phyloP scores from a whole-genome alignment of 2,113 vertebrate species.

The Beaufortia kweichowensis region DNA sequence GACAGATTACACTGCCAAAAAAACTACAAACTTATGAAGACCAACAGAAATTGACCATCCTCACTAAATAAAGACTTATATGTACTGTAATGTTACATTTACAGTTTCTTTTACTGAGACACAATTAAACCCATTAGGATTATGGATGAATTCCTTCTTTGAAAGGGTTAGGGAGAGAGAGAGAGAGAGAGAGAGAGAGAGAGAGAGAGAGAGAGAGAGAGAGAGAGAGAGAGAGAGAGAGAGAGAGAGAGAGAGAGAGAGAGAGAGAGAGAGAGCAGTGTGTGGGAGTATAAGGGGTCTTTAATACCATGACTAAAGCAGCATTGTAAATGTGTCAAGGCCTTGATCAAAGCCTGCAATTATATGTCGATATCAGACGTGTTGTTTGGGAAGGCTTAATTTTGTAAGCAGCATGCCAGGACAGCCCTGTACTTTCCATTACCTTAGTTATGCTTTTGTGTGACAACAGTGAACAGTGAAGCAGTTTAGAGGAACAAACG shows the following conservation, averaged over 20 bases:
- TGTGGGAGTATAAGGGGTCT: conserved; percentile 32
- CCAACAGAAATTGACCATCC: too few relatives aligned
- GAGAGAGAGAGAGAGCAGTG: conserved; percentile 1
- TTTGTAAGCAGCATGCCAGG: conserved; percentile 31
- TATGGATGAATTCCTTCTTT: too few relatives aligned
- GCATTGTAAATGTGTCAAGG: conserved; percentile 48
- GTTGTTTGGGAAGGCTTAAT: conserved; percentile 45
- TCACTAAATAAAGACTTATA: not conserved
- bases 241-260: conserved; percentile 4
- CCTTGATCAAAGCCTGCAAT: conserved; percentile 51
- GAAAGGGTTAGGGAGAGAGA: not conserved
- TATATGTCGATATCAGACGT: conserved; percentile 51
- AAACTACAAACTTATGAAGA: too few relatives aligned
- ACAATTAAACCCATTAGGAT: conserved; percentile 14
- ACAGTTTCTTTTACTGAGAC: not conserved
- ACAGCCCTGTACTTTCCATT: conserved; percentile 47
- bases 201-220: not conserved
- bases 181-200: conserved; percentile 19
- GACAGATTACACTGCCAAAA: too few relatives aligned
- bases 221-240: not conserved
- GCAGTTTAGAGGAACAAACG: not conserved
- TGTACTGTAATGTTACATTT: not conserved
- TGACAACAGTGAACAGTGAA: not conserved
- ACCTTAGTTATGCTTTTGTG: conserved; percentile 42
- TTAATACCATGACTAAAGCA: conserved; percentile 45